Base-by-base conservation (phyloP, 2,888 invertebrate species). In the Digitonthophagus gazella region DNA sequence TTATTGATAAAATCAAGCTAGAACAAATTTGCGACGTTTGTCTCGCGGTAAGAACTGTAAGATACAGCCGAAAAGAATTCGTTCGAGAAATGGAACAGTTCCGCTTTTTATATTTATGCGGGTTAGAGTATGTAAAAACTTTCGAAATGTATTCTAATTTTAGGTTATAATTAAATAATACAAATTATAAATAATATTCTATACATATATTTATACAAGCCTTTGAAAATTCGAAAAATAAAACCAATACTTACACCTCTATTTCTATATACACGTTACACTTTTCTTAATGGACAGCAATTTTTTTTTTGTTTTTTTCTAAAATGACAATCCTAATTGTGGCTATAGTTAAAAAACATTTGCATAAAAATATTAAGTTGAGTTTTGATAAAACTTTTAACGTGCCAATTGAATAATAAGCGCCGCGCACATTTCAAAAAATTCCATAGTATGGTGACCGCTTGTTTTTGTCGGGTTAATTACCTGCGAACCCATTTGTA, bases 401-500 rank as follows among this genome's bases (percentile, higher is more conserved):
- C 97, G 93, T 22, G 99, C 99, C 72, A 99, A 86, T 77, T 99
- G 98, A 72, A 98, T 97, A 77, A 99, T 99, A 61, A 99, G 87
- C 1, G 96, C 95, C 15, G 99, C 97, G 84, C 99, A 99, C 97
- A 99, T 99, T 86, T 99, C 99, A 80, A 99, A 99, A 86, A 99
- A 99, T 85, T 99, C 98, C 95, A 99, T 97, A 1, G 98, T 98
- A 83, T 97, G 97, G 80, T 98, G 97, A 0, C 93, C 94, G 18
- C 78, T 72, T 15, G 69, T 71, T 44, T 71, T 66, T 64, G 74
- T 74, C 44, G 71, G 69, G 8, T 70, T 68, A 15, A 67, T 66
- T 22, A 69, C 65, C 18, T n/a, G 67, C 18, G 63, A 70, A 67
- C 79, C 76, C 61, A 74, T 74, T 69, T 77, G 76, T 22, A 83